Evolutionary conservation across 2,113 vertebrate genomes (phyloP).

Genomic region (Pantherophis guttatus): DNA sequence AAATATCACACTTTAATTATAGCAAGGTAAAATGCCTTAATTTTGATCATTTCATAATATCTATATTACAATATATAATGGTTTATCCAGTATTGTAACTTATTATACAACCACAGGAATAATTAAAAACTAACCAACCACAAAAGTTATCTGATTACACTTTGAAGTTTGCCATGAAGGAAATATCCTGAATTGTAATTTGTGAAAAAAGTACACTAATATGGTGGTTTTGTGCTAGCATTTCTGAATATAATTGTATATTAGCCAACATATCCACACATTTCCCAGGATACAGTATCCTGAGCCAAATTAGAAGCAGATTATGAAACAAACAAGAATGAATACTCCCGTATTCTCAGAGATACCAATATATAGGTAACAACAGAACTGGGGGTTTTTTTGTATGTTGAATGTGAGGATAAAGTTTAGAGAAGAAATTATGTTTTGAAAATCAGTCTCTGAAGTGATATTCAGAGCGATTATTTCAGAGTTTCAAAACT

Average conservation of each 20-base stretch:
- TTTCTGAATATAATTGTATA: background rate
- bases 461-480: background rate
- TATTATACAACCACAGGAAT: background rate
- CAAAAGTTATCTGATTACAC: background rate
- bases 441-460: conserved; percentile 2
- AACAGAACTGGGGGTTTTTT: background rate
- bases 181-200: background rate
- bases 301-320: background rate
- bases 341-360: background rate
- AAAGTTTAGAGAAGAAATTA: conserved; percentile 3
- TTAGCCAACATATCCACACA: background rate
- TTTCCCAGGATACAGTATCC: background rate
- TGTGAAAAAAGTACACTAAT: background rate
- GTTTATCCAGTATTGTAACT: too few relatives aligned
- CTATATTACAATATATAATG: background rate
- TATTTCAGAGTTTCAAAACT: conserved; percentile 30
- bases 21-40: background rate
- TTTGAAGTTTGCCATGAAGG: background rate
- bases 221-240: background rate
- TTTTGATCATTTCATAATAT: background rate
- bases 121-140: background rate
- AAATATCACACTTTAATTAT: background rate
- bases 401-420: background rate
- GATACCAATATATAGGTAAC: background rate
- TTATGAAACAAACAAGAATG: background rate